Percentiles rank a stretch among this genome's conserved stretches.
Conservation (phyloP, 1,140 invertebrate species). For the Ceratina calcarata region DNA sequence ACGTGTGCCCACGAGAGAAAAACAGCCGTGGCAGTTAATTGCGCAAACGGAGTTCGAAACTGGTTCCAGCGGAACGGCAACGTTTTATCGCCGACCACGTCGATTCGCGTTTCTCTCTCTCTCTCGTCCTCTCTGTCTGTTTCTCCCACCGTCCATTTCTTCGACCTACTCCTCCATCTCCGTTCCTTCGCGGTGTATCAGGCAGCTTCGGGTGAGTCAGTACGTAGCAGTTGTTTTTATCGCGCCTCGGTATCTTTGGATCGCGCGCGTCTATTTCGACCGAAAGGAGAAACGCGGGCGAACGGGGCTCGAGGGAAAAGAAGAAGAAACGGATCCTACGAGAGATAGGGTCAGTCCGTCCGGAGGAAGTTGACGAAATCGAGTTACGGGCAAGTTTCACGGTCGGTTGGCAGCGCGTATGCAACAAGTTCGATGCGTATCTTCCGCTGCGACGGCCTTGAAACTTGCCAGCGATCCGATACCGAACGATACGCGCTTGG, state of each 20-base stretch:
- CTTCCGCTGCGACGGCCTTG: constrained; percentile 39
- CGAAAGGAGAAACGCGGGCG: constrained; percentile 1
- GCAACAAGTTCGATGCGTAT: constrained; percentile 44
- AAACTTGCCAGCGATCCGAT: constrained; percentile 28
- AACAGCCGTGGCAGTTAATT: constrained; percentile 26
- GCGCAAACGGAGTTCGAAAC: constrained; percentile 36
- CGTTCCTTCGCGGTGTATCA: constrained; percentile 23
- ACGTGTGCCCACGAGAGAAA: neutral
- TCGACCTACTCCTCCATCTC: constrained; percentile 7
- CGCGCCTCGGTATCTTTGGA: constrained; percentile 34
- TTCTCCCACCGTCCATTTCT: neutral
- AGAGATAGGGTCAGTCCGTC: neutral
- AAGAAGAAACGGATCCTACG: too few species aligned
- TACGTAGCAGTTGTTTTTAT: constrained; percentile 34
- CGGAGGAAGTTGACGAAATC: constrained; percentile 38
- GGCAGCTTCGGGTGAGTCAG: constrained; percentile 40
- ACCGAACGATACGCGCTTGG: neutral
- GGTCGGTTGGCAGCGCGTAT: neutral
- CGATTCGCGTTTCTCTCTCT: constrained; percentile 10
- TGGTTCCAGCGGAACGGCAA: constrained; percentile 29
- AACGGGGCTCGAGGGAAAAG: too few species aligned
- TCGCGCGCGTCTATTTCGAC: constrained; percentile 47
- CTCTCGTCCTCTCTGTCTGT: constrained; percentile 17
- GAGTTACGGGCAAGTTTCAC: constrained; percentile 51
- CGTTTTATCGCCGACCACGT: constrained; percentile 32